Evolutionary conservation across 2,113 vertebrate species (phyloP), one percentile per base, ranked within the genome.

Genomic region (Enhydra lutris): DNA sequence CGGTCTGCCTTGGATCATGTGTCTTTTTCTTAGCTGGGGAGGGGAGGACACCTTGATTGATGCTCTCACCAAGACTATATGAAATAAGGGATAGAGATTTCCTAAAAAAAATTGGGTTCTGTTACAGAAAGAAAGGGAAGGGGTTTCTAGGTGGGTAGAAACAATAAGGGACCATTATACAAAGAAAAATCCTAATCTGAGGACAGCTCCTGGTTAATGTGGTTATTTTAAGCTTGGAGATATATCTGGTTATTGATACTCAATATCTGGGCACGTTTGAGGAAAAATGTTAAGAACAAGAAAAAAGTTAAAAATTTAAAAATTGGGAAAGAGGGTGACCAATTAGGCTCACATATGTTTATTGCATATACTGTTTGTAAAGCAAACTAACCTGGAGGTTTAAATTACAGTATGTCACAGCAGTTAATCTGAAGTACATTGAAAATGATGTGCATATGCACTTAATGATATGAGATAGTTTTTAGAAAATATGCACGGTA

Each of bases 161-260:
- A 34, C 65, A 78, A 12, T 61, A 61, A 63, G 31, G 17, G 59
- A 36, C 42, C 6, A 26, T 82, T 74, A 81, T 6, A 67, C 7
- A 80, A 84, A 89, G 65, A 61, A 13, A 45, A 74, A 69, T 9
- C 4, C 45, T 67, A 42, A 71, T 50, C 20, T 84, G 69, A 83
- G 3, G 42, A 47, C 47, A 63, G 10, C 76, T 84, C 55, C 12
- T 83, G 23, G 50, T 20, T 39, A 91, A 55, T 88, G 8, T 79
- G n/a, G 87, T 97, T 95, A 88, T 71, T 92, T 67, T 82, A 90
- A 76, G 10, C 91, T 91, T 95, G 36, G 74, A 90, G 36, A 24
- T 74, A 84, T 24, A 91, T 14, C 36, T 94, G 34, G 18, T 94
- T 79, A 79, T 83, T 97, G 91, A 52, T 84, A 80, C 55, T 96